A percentile compares a stretch with the other conserved stretches of the same genome.
phyloP scores from a whole-genome alignment of 2,113 vertebrate genomes.

The Syrmaticus mikado region DNA sequence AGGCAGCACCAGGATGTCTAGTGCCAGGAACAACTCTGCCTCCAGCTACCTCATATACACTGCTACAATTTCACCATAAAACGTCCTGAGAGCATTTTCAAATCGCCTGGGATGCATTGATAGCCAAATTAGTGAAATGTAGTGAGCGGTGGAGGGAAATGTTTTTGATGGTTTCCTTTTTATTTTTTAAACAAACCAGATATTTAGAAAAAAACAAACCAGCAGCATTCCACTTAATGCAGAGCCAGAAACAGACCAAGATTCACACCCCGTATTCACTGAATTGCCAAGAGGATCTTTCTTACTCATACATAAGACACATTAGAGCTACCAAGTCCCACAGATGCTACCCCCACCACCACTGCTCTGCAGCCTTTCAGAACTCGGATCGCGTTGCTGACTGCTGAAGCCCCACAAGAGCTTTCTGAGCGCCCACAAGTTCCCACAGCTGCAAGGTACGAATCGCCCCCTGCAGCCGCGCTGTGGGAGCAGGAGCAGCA shows the following conservation, averaged over 20 bases:
- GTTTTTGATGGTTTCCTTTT: neutral
- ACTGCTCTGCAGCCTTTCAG: too few relatives aligned
- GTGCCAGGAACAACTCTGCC: neutral
- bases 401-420: too few relatives aligned
- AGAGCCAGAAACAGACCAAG: neutral
- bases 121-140: neutral
- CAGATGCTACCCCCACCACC: neutral
- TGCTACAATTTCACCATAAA: neutral
- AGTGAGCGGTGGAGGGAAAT: neutral
- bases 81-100: too few relatives aligned
- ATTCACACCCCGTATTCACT: neutral
- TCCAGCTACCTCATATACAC: neutral
- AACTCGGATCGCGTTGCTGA: neutral
- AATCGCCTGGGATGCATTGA: neutral
- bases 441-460: neutral
- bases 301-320: neutral
- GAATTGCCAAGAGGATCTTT: neutral
- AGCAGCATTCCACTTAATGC: neutral
- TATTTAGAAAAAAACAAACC: neutral
- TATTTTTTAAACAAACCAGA: neutral
- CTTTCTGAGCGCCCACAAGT: neutral
- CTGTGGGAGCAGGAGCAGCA: fast-evolving
- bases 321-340: neutral
- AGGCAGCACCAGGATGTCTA: neutral
- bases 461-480: fast-evolving